phyloP scores from a whole-genome alignment of 2,113 vertebrate species.

The Nesospiza acunhae region DNA sequence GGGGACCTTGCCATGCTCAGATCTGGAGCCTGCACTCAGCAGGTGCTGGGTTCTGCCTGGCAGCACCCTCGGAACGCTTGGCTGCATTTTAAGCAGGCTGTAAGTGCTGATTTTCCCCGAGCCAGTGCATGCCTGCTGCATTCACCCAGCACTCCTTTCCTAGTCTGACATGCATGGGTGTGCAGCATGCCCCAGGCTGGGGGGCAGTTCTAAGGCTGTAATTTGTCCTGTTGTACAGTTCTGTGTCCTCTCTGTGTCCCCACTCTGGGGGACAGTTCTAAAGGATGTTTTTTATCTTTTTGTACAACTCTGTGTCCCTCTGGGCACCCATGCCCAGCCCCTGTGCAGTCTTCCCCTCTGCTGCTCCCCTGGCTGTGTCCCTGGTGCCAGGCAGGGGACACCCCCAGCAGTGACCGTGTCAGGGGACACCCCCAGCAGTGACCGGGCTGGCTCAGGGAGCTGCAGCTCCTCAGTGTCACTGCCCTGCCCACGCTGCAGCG shows the following conservation, averaged over 20 bases:
- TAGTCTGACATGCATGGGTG: neutral
- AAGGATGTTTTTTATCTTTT: too few relatives aligned
- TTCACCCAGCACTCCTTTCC: neutral
- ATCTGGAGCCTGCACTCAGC: neutral
- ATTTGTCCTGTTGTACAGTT: accelerated
- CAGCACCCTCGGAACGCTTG: accelerated
- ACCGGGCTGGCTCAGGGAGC: too few relatives aligned
- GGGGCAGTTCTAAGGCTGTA: accelerated
- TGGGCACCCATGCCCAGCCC: too few relatives aligned
- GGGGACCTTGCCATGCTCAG: too few relatives aligned
- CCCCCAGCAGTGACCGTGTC: too few relatives aligned
- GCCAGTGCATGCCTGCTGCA: neutral
- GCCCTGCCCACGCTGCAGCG: neutral
- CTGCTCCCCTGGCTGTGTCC: too few relatives aligned
- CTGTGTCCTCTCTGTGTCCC: neutral
- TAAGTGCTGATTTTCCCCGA: neutral
- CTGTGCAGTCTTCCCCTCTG: neutral
- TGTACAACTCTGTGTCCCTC: too few relatives aligned
- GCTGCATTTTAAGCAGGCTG: neutral
- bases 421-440: too few relatives aligned
- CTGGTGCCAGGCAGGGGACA: too few relatives aligned
- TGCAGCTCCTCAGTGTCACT: neutral
- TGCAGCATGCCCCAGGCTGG: accelerated
- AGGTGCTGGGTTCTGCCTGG: neutral
- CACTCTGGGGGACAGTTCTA: too few relatives aligned